These are phyloP conservation scores for Sceloporus tristichus DNA, from an alignment of 2,113 vertebrate species.

Conservation along the genomic window DNA sequence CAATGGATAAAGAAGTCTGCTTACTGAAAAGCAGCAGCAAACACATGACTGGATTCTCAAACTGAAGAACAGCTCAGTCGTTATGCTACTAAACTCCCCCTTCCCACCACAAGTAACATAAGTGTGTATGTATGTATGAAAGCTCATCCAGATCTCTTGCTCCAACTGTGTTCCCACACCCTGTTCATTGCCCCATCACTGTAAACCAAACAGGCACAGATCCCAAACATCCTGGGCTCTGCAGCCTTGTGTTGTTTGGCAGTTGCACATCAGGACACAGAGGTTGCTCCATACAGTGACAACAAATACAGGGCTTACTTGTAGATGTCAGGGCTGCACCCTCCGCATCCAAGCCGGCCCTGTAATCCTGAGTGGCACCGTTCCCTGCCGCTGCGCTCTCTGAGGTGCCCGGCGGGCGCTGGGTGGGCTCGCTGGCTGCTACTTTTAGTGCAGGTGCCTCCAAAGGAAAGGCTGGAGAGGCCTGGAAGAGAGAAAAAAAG, in stretches of 20 bases:
- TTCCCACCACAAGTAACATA: no score
- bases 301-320: constrained; percentile 70
- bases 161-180: neutral
- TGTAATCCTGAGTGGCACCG: constrained; percentile 28
- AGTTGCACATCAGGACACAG: neutral
- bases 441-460: constrained; percentile 53
- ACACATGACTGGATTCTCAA: neutral
- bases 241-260: neutral
- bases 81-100: neutral
- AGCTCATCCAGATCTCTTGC: neutral
- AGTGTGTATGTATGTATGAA: no score
- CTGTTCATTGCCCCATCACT: no score
- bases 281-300: neutral
- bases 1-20: neutral
- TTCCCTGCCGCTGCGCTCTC: constrained; percentile 59
- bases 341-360: constrained; percentile 60
- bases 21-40: neutral
- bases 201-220: neutral
- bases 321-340: constrained; percentile 56
- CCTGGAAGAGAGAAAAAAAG: constrained; percentile 70
- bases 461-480: constrained; percentile 41
- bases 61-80: neutral
- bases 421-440: constrained; percentile 32
- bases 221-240: neutral
- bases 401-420: constrained; percentile 8